Percentiles rank a stretch among this genome's conserved stretches.
Conservation (phyloP, 2,888 invertebrate genomes). For the Maniola hyperantus region DNA sequence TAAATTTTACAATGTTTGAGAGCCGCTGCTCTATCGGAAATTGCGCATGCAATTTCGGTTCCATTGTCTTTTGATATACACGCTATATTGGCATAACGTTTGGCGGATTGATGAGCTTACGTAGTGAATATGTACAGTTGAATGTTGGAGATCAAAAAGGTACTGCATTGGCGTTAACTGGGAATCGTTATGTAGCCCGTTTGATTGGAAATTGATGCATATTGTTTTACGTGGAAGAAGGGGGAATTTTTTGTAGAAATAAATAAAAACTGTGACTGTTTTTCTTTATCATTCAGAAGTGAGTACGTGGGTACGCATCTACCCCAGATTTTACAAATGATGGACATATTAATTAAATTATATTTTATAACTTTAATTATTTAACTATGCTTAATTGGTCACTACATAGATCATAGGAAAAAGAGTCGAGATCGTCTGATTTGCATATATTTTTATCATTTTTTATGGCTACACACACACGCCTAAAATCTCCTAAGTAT, state of each 20-base stretch:
- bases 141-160: conserved; percentile 30
- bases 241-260: conserved; percentile 3
- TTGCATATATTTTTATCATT: too few relatives aligned
- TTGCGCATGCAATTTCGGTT: conserved; percentile 34
- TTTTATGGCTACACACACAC: too few relatives aligned
- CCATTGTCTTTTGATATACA: conserved; percentile 30
- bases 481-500: too few relatives aligned
- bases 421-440: too few relatives aligned
- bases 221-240: conserved; percentile 21
- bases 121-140: conserved; percentile 21
- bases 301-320: too few relatives aligned
- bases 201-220: conserved; percentile 32
- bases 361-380: too few relatives aligned
- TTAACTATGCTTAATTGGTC: too few relatives aligned
- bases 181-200: conserved; percentile 20
- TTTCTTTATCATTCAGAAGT: neutral
- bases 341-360: too few relatives aligned
- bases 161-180: conserved; percentile 26
- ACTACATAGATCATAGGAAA: too few relatives aligned
- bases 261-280: conserved; percentile 2
- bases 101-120: conserved; percentile 15
- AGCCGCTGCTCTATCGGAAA: conserved; percentile 23
- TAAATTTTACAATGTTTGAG: conserved; percentile 6
- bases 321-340: too few relatives aligned
- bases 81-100: conserved; percentile 29